Evolutionary conservation across 2,797 vertebrate genomes (phyloP), one percentile per base, ranked within the genome.

Genomic region (Pitangus sulphuratus): DNA sequence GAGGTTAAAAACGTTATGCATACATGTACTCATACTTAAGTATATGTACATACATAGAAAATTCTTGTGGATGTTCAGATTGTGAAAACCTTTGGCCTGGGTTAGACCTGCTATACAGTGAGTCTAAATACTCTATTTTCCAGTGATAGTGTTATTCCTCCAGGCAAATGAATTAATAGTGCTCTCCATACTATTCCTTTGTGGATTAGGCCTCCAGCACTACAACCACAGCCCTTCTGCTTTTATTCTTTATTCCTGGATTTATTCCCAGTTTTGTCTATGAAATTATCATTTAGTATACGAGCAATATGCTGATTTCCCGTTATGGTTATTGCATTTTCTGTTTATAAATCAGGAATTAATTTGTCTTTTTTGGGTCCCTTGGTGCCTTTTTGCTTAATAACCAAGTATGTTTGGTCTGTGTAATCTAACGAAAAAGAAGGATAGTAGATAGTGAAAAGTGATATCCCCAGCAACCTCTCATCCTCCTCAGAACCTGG

Each of bases 341-440:
- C 88, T 97, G 71, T 91, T 95, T 71, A 89, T 95, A 96, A 96
- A 96, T 95, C 82, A 95, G 56, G 91, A 96, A 94, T 96, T 96
- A 97, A 97, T 96, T 97, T 95, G 92, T 85, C 82, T 94, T 93
- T 92, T 94, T 92, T 84, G 24, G 33, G 74, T 95, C 95, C 76
- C 92, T 95, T 68, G 74, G 28, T 93, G 71, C 61, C 56, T 95
- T 92, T 95, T 53, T 90, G 39, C 77, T 92, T 96, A 94, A 95
- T 93, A 95, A 71, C 77, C 79, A 95, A 87, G 42, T 92, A n/a
- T 90, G 66, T 93, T 93, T 92, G 68, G 72, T 94, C 80, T 87
- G 17, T 58, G 53, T 81, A 90, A 90, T 92, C 74, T 93, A 93
- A 92, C 58, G 89, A 94, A 97, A 94, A 94, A 88, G 84, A 89